Evolutionary conservation across 2,888 invertebrate species (phyloP), one percentile per base, ranked within the genome.

Genomic region (Anarsia innoxiella): DNA sequence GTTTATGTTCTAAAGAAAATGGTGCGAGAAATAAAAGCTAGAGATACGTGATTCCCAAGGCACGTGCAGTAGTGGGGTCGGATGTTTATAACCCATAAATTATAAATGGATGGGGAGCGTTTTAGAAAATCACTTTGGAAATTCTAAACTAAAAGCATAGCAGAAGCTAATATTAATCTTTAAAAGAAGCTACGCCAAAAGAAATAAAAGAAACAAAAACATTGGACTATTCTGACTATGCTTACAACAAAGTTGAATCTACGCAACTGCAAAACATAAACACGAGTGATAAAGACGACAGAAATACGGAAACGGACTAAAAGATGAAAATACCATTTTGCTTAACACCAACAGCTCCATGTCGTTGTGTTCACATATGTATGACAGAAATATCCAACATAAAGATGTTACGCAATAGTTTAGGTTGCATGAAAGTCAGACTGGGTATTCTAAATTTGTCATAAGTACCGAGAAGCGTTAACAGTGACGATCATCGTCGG

Each of bases 81-180:
- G 52, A 51, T 53, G 53, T 64, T 68, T 59, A 65, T 64, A 53
- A 56, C 54, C 49, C 63, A 67, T 75, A 68, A 70, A 70, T 66
- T 61, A 59, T 60, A 60, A 66, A 65, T 60, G 61, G 51, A 56
- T 54, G 52, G 55, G 53, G 56, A 53, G 54, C 53, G 53, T 59
- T 66, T 59, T 43, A 42, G 42, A 49, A 50, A 55, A 49, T 53
- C 53, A 40, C 37, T 37, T 36, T 42, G 38, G 41, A 45, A 42
- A 45, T 40, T 37, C 45, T 44, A 35, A 31, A 35, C 36, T 42
- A 32, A 39, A 25, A 36, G 36, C 36, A 28, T 35, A 19, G 16
- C 26, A 23, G 26, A 5, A 3, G 14, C 26, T 13, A 5, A 33
- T 33, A 33, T 33, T 10, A 13, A 15, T 33, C 25, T 10, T 25